Evolutionary conservation across 2,113 vertebrate genomes (phyloP).

Genomic region (Geococcyx californianus): DNA sequence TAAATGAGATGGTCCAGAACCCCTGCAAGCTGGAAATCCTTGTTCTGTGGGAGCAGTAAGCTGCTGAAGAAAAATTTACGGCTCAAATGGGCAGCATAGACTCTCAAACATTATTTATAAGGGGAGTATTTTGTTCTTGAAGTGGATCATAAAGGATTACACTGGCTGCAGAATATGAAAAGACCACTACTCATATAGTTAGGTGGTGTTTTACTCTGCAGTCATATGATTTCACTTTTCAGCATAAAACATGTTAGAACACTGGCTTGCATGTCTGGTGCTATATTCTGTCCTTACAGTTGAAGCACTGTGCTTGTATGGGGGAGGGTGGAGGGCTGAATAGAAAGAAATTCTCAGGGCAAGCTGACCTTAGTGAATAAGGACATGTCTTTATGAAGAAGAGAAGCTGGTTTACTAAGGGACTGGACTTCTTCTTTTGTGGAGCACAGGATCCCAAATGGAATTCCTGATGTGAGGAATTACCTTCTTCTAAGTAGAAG

Average conservation of each 20-base stretch:
- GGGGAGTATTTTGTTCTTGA: not conserved
- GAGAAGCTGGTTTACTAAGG: not conserved
- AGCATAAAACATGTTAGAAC: not conserved
- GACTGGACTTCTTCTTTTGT: not conserved
- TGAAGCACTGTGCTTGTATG: not conserved
- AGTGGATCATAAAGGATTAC: not conserved
- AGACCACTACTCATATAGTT: not conserved
- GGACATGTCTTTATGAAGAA: not conserved
- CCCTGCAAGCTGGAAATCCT: not conserved
- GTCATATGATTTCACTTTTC: not conserved
- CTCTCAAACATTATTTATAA: not conserved
- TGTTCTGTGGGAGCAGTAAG: not conserved
- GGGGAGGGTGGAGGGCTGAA: not conserved
- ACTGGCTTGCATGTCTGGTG: not conserved
- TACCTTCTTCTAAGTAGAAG: not conserved
- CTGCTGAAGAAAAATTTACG: not conserved
- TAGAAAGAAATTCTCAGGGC: not conserved
- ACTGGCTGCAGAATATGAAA: not conserved
- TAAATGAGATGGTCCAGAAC: too few species aligned
- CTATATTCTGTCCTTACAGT: not conserved
- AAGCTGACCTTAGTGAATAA: not conserved
- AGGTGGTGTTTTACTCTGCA: not conserved
- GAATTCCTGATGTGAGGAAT: not conserved
- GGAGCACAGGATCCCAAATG: not conserved
- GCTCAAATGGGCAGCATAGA: not conserved